Conservation (phyloP, 2,888 invertebrate genomes). For the Standfussiana lucernea region DNA sequence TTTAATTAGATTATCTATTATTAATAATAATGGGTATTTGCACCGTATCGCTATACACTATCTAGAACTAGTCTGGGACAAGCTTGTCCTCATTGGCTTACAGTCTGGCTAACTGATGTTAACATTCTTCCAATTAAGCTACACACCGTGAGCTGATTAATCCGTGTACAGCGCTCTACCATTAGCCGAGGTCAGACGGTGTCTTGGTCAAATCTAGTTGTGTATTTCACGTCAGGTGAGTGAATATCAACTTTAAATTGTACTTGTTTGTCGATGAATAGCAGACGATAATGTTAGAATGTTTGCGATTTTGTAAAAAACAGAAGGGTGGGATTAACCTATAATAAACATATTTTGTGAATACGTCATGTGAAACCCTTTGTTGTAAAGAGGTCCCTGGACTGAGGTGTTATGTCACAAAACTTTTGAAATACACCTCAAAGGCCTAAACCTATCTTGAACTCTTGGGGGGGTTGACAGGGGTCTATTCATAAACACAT, state of each 20-base stretch:
- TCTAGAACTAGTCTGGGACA: neutral
- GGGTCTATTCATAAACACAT: slow-evolving; percentile 13
- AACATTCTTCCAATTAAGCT: neutral
- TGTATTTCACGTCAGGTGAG: neutral
- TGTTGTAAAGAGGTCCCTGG: neutral
- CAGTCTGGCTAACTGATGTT: neutral
- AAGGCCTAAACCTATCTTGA: neutral
- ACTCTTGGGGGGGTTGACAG: slow-evolving; percentile 10
- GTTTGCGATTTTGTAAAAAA: neutral
- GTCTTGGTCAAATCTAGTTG: neutral
- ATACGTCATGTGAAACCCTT: neutral
- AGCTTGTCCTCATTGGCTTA: neutral
- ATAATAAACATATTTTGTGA: neutral
- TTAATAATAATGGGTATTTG: neutral
- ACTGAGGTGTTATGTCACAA: neutral
- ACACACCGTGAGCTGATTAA: neutral
- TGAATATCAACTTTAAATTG: neutral
- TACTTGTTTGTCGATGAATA: neutral
- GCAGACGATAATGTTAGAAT: neutral
- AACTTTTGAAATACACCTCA: slow-evolving; percentile 22
- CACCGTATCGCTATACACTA: neutral
- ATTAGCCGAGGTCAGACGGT: neutral
- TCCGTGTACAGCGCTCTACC: neutral
- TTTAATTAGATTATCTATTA: neutral
- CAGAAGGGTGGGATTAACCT: neutral